Percentiles rank a stretch among this genome's conserved stretches.
Evolutionary conservation across 2,113 vertebrate genomes (phyloP).

Genomic region (Trochalopteron elliotii): DNA sequence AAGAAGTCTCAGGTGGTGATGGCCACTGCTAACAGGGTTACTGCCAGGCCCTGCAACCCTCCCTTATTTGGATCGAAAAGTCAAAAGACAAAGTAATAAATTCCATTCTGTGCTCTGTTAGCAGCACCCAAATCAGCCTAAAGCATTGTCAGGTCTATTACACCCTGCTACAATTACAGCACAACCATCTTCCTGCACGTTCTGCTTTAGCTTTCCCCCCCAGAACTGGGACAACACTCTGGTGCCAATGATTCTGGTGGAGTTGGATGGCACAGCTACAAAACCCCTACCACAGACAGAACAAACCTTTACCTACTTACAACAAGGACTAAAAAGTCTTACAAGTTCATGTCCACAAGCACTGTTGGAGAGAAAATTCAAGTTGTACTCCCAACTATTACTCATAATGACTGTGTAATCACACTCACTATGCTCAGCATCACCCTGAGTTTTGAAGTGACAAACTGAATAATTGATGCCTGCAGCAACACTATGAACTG

Average conservation of each 20-base stretch:
- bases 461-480: neutral
- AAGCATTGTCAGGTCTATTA: neutral
- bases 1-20: neutral
- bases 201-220: neutral
- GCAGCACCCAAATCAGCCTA: neutral
- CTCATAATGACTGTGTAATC: neutral
- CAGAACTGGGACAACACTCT: neutral
- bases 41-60: neutral
- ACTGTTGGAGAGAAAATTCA: neutral
- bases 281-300: neutral
- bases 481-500: neutral
- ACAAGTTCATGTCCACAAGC: neutral
- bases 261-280: neutral
- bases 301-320: neutral
- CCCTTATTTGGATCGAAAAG: neutral
- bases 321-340: neutral
- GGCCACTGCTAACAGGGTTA: neutral
- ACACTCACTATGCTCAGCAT: neutral
- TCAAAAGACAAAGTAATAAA: neutral
- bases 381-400: neutral
- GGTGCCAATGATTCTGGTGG: neutral
- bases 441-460: neutral
- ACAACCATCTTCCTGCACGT: neutral
- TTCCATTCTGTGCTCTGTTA: neutral
- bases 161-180: neutral